phyloP scores from a whole-genome alignment of 2,888 invertebrate genomes.

The Lampropteryx suffumata region DNA sequence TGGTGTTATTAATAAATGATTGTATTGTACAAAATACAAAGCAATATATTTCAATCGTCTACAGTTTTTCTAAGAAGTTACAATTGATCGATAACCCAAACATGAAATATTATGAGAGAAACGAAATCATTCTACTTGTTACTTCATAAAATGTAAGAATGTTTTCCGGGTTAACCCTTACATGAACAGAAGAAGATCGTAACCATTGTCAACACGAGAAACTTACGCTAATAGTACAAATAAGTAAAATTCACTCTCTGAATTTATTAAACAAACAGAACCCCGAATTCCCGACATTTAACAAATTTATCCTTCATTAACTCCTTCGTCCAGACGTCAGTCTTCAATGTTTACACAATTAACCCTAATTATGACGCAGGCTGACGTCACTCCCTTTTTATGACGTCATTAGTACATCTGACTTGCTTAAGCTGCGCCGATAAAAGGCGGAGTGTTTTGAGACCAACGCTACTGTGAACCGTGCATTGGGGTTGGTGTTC shows the following conservation, averaged over 20 bases:
- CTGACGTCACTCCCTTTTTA: slow-evolving; percentile 52
- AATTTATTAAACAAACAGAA: slow-evolving; percentile 16
- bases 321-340: slow-evolving; percentile 20
- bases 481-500: slow-evolving; percentile 4
- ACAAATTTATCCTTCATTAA: slow-evolving; percentile 17
- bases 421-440: slow-evolving; percentile 50
- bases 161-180: too few relatives aligned
- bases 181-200: too few relatives aligned
- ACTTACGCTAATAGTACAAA: too few relatives aligned
- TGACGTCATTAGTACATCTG: slow-evolving; percentile 53
- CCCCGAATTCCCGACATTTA: slow-evolving; percentile 8
- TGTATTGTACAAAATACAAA: too few relatives aligned
- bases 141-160: too few relatives aligned
- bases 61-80: too few relatives aligned
- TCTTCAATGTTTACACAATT: slow-evolving; percentile 54
- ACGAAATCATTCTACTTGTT: too few relatives aligned
- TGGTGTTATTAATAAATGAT: too few relatives aligned
- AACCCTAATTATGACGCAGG: slow-evolving; percentile 52
- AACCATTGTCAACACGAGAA: too few relatives aligned
- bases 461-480: slow-evolving; percentile 35
- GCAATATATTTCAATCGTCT: too few relatives aligned
- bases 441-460: slow-evolving; percentile 57
- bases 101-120: too few relatives aligned
- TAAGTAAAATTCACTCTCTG: background rate
- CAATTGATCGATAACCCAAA: too few relatives aligned